These are phyloP conservation scores for Saxidomus purpurata DNA, from an alignment of 1,140 invertebrate species.

Conservation along the genomic window DNA sequence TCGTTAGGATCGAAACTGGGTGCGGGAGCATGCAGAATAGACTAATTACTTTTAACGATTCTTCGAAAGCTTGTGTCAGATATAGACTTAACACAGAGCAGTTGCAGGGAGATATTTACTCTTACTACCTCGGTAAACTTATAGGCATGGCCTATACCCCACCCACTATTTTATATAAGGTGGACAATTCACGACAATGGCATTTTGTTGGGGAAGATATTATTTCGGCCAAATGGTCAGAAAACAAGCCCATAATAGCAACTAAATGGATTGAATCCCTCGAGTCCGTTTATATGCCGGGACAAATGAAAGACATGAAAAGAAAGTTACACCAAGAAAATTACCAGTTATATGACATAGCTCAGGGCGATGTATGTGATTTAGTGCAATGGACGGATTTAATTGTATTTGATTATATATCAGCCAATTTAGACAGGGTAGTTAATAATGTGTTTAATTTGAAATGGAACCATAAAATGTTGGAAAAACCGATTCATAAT, in stretches of 20 bases:
- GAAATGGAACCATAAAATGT: conserved; percentile 96
- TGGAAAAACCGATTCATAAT: conserved; percentile 95
- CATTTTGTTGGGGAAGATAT: conserved; percentile 90
- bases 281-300: conserved; percentile 89
- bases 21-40: conserved; percentile 96
- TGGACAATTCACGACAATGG: conserved; percentile 91
- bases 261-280: conserved; percentile 91
- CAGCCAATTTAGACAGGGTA: conserved; percentile 94
- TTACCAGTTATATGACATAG: conserved; percentile 76
- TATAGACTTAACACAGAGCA: conserved; percentile 96
- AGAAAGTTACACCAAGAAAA: conserved; percentile 59
- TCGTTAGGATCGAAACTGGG: conserved; percentile 91
- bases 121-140: conserved; percentile 92
- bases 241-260: conserved; percentile 86
- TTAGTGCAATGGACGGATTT: conserved; percentile 96
- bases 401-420: conserved; percentile 95
- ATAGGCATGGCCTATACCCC: conserved; percentile 92
- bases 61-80: conserved; percentile 91
- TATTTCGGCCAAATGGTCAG: conserved; percentile 91
- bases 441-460: conserved; percentile 96
- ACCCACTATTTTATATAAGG: conserved; percentile 91
- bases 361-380: conserved; percentile 88
- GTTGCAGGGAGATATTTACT: conserved; percentile 96
- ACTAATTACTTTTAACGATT: conserved; percentile 92
- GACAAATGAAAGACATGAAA: conserved; percentile 87